Conservation (phyloP, 2,888 invertebrate genomes). For the Parthenolecanium corni region DNA sequence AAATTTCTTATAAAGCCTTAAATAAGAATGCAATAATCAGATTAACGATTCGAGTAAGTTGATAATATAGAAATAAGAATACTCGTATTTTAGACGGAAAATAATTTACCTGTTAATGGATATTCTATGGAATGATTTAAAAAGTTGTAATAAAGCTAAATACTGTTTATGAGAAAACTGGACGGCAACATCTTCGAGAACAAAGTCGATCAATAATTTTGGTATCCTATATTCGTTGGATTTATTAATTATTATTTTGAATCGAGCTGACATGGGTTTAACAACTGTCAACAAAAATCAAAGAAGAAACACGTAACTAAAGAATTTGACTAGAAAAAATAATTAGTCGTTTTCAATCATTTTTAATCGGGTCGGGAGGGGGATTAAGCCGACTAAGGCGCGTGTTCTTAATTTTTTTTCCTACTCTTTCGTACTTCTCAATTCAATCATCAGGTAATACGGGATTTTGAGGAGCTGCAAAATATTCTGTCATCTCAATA, state of each 20-base stretch:
- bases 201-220: slow-evolving; percentile 53
- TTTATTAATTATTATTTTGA: slow-evolving; percentile 62
- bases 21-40: slow-evolving; percentile 24
- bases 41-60: background rate
- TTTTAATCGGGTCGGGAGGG: background rate
- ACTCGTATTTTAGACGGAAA: background rate
- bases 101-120: slow-evolving; percentile 50
- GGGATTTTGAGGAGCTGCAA: too few species aligned
- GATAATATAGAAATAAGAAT: background rate
- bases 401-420: too few species aligned
- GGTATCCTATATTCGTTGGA: slow-evolving; percentile 50
- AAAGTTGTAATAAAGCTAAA: slow-evolving; percentile 40
- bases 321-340: background rate
- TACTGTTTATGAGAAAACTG: slow-evolving; percentile 63
- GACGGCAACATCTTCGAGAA: slow-evolving; percentile 61
- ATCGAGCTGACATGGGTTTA: slow-evolving; percentile 64
- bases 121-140: slow-evolving; percentile 45
- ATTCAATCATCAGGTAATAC: too few species aligned
- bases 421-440: too few species aligned
- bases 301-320: too few species aligned
- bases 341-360: background rate
- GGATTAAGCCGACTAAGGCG: background rate
- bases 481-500: too few species aligned
- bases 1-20: slow-evolving; percentile 51
- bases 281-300: slow-evolving; percentile 50